These are phyloP conservation scores for Thaleichthys pacificus DNA, from an alignment of 2,797 vertebrate species.

Conservation along the genomic window DNA sequence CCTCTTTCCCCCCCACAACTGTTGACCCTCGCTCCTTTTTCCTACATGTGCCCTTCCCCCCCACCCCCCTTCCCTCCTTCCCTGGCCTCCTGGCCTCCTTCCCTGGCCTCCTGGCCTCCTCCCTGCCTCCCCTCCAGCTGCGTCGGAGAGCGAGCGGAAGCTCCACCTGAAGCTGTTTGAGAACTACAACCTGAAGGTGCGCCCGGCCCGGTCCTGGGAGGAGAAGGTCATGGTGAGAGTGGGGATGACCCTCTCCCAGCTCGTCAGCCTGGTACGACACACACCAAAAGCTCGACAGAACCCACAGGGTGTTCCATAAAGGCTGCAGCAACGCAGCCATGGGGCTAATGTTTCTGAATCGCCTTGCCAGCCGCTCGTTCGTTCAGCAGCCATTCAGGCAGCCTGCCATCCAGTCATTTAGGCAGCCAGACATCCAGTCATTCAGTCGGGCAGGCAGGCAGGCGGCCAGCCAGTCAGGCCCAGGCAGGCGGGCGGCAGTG, in stretches of 20 bases:
- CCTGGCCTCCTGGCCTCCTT: neutral
- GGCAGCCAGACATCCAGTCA: conserved; percentile 1
- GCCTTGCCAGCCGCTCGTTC: too few relatives aligned
- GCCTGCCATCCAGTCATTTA: conserved; percentile 1
- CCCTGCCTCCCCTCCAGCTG: conserved; percentile 51
- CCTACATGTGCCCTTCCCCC: neutral
- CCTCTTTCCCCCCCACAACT: neutral
- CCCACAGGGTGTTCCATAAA: neutral
- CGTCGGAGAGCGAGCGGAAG: conserved; percentile 66
- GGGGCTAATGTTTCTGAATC: too few relatives aligned
- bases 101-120: neutral
- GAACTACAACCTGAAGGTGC: conserved; percentile 79
- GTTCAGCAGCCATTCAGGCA: too few relatives aligned
- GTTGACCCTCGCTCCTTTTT: too few relatives aligned
- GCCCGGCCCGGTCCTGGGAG: conserved; percentile 75
- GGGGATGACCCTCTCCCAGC: conserved; percentile 82
- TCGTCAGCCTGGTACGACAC: conserved; percentile 74
- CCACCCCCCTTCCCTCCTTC: neutral
- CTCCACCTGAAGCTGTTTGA: conserved; percentile 72
- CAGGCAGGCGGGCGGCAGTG: neutral
- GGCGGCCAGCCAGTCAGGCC: conserved; percentile 1
- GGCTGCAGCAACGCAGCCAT: neutral
- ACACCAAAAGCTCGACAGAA: neutral
- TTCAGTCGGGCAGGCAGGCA: neutral
- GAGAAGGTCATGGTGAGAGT: conserved; percentile 78